Evolutionary conservation across 2,888 invertebrate genomes (phyloP).

Genomic region (Conus canariensis): DNA sequence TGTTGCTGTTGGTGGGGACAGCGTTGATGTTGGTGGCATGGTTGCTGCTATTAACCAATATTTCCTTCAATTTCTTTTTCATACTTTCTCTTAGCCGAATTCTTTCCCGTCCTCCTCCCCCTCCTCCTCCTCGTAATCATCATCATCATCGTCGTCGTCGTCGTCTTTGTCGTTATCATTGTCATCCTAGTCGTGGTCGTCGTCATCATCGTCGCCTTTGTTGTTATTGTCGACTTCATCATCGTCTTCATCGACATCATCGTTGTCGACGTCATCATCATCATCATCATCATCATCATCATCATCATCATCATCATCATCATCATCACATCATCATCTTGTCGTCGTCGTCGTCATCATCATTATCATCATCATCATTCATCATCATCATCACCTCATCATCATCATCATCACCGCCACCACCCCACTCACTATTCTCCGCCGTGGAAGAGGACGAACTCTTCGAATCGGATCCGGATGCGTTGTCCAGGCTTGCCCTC

Average conservation of each 20-base stretch:
- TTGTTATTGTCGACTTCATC: neutral
- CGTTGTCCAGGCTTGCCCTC: slow-evolving; percentile 93
- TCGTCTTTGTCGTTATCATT: neutral
- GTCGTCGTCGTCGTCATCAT: neutral
- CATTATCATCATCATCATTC: slow-evolving; percentile 29
- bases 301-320: too few species aligned
- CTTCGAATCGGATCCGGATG: slow-evolving; percentile 96
- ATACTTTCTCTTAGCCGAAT: too few species aligned
- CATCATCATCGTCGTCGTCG: neutral
- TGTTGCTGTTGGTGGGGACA: too few species aligned
- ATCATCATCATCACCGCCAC: neutral
- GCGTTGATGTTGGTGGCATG: too few species aligned
- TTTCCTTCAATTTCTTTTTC: too few species aligned
- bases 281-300: neutral
- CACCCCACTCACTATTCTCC: slow-evolving; percentile 94
- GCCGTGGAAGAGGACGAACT: slow-evolving; percentile 99
- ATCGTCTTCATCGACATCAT: neutral
- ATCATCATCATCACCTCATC: slow-evolving; percentile 27
- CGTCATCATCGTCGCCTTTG: neutral
- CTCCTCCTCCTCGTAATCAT: too few species aligned
- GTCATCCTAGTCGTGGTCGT: neutral
- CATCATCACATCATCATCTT: too few species aligned
- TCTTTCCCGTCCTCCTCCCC: too few species aligned
- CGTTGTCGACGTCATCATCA: neutral
- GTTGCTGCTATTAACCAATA: too few species aligned